Conservation (phyloP, 2,888 invertebrate genomes). For the Himalopsyche kuldschensis region DNA sequence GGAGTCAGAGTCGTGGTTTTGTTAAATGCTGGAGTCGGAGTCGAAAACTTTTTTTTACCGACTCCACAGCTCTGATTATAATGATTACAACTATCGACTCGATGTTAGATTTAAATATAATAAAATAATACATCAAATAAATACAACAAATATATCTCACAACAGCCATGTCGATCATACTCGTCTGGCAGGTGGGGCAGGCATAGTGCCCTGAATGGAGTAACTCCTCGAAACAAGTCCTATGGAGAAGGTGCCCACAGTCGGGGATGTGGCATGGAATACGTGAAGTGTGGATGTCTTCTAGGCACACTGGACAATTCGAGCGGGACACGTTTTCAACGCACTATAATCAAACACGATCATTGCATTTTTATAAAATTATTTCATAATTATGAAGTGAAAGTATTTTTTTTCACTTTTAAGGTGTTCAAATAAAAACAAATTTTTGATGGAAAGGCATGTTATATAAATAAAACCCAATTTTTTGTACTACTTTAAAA, state of each 20-base stretch:
- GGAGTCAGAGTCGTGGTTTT: no score
- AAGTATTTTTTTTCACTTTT: neutral
- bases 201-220: slow-evolving; percentile 80
- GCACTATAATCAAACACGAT: slow-evolving; percentile 51
- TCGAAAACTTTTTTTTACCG: no score
- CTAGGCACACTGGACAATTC: slow-evolving; percentile 87
- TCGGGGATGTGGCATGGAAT: slow-evolving; percentile 87
- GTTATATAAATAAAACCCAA: no score
- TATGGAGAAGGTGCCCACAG: slow-evolving; percentile 86
- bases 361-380: neutral
- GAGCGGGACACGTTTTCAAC: slow-evolving; percentile 86
- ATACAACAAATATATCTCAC: slow-evolving; percentile 12
- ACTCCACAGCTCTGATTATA: no score
- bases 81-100: no score
- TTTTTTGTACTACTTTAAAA: no score
- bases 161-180: slow-evolving; percentile 80
- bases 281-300: slow-evolving; percentile 88
- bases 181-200: slow-evolving; percentile 87
- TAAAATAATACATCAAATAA: no score
- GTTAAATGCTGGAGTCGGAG: no score
- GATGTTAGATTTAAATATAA: no score
- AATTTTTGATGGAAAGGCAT: no score
- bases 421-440: no score
- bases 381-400: no score
- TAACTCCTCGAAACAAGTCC: slow-evolving; percentile 81